These are phyloP conservation scores for Planococcus citri DNA, from an alignment of 1,140 invertebrate genomes.

Conservation along the genomic window DNA sequence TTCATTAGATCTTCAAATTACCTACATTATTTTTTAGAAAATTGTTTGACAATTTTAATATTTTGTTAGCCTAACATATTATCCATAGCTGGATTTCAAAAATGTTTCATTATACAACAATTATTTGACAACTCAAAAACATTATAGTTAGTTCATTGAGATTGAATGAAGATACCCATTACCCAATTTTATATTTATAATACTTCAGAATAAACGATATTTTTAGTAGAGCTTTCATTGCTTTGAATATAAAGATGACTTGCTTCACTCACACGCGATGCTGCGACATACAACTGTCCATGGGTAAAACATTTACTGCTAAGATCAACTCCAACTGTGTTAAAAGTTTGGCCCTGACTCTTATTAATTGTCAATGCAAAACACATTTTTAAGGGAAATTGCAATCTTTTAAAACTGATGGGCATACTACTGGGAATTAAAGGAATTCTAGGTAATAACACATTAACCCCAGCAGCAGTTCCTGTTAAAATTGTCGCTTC, in stretches of 20 bases:
- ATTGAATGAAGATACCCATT: too few species aligned
- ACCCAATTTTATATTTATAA: too few species aligned
- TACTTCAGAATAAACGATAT: conserved; percentile 24
- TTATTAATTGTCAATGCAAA: conserved; percentile 46
- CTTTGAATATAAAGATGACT: conserved; percentile 16
- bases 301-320: conserved; percentile 33
- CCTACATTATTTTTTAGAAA: too few species aligned
- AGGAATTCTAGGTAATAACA: conserved; percentile 35
- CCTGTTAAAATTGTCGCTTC: conserved; percentile 34
- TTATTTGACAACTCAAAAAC: too few species aligned
- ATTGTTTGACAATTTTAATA: too few species aligned
- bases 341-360: conserved; percentile 39
- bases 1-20: too few species aligned
- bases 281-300: conserved; percentile 38
- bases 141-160: too few species aligned
- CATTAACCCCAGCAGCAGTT: conserved; percentile 32
- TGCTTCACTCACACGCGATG: conserved; percentile 29
- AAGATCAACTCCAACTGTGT: conserved; percentile 33
- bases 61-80: too few species aligned
- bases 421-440: conserved; percentile 33
- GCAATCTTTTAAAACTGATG: conserved; percentile 36
- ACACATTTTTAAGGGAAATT: conserved; percentile 38
- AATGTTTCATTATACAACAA: too few species aligned
- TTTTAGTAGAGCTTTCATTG: conserved; percentile 22
- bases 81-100: too few species aligned